Base-by-base conservation (phyloP, 2,888 invertebrate species). In the Acrobasis consociella region DNA sequence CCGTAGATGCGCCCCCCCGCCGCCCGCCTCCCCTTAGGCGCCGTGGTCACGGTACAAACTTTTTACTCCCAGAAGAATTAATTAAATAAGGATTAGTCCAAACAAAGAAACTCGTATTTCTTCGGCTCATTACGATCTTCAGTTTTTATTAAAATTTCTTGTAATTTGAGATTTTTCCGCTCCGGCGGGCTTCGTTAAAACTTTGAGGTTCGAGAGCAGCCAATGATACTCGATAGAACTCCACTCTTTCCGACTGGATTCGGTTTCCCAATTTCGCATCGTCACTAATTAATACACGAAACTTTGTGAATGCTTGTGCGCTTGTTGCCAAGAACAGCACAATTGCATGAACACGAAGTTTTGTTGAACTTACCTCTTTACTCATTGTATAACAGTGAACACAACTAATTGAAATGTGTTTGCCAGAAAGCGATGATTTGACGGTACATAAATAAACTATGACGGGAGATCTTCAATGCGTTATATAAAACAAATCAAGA, bases 11-110 rank as follows among this genome's bases (percentile, higher is more conserved):
- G 74, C 75, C 70, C 72, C 72, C 72, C 73, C 73, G 74, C 75
- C 70, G 73, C 72, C 72, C 73, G 72, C 75, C 72, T 76, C 80
- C 72, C 75, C 64, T 68, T 76, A 72, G 77, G 74, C 72, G 62
- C 70, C 66, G 68, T 67, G 70, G 70, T 77, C 66, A 68, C 69
- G 70, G 69, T 77, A 74, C 73, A 69, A 79, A 84, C 76, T 81
- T 83, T 79, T 72, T 79, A 77, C 77, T 81, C 80, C 71, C 73
- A 68, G 70, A 69, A 69, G 81, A 81, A 84, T 84, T 83, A 85
- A 86, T 86, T 85, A 85, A 81, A 78, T 75, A 75, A 77, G 80
- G 82, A 85, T 84, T 81, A 83, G 73, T 75, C 73, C 69, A 72
- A 72, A 77, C 76, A 77, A 80, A 76, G 75, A 77, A 71, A 76